phyloP scores from a whole-genome alignment of 2,113 vertebrate species.

The Prunella himalayana region DNA sequence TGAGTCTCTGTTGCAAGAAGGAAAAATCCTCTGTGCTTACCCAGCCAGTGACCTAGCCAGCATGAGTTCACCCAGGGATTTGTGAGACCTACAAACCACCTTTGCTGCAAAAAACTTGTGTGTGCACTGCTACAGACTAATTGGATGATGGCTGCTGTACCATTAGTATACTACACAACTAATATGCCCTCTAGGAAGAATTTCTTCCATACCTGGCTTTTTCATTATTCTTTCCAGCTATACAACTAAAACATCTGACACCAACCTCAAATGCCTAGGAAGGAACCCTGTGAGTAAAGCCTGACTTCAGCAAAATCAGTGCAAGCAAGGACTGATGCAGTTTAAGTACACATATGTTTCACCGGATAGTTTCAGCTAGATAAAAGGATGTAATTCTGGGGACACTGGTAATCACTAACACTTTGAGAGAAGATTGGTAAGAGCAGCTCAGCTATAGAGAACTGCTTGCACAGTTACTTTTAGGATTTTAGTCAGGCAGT shows the following conservation, averaged over 20 bases:
- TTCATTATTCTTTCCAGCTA: background rate
- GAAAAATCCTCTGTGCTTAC: background rate
- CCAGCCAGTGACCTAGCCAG: background rate
- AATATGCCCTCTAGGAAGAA: background rate
- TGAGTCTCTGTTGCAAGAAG: background rate
- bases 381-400: background rate
- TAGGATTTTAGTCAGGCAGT: background rate
- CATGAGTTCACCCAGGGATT: background rate
- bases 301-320: background rate
- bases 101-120: background rate
- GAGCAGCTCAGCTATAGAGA: background rate
- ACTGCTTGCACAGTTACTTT: background rate
- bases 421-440: background rate
- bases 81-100: background rate
- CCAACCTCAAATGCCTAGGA: background rate
- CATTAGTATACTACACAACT: background rate
- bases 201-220: background rate
- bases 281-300: background rate
- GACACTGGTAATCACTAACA: background rate
- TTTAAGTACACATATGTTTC: background rate
- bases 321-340: background rate
- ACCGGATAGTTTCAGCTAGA: background rate
- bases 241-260: background rate
- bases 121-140: background rate
- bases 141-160: background rate